Evolutionary conservation across 2,888 invertebrate species (phyloP).

Genomic region (Aquatica leii): DNA sequence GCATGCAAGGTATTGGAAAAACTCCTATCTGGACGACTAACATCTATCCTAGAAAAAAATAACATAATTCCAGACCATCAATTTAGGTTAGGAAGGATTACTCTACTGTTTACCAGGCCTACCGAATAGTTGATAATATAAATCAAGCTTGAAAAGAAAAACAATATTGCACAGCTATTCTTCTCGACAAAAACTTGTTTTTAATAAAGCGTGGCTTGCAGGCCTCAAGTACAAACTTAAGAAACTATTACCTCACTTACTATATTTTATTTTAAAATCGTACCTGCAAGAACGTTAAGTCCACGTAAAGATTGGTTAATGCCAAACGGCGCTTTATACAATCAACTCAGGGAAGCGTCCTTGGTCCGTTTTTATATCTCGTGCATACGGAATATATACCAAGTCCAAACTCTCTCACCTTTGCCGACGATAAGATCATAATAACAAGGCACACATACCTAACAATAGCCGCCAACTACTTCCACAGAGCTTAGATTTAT

Average conservation of each 20-base stretch:
- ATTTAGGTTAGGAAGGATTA: background rate
- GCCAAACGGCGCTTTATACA: background rate
- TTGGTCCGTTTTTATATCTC: background rate
- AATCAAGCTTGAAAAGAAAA: background rate
- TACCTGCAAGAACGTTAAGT: slow-evolving; percentile 26
- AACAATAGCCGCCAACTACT: too few species aligned
- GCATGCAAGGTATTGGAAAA: background rate
- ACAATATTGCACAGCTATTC: background rate
- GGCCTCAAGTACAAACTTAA: slow-evolving; percentile 15
- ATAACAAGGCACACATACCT: too few species aligned
- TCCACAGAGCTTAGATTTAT: too few species aligned
- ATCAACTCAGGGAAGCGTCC: slow-evolving; percentile 29
- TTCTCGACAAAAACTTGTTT: background rate
- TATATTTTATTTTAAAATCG: slow-evolving; percentile 30
- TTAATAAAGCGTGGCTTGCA: background rate
- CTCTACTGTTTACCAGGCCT: background rate
- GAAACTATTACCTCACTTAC: background rate
- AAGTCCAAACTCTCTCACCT: too few species aligned
- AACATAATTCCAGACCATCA: background rate
- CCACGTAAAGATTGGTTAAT: slow-evolving; percentile 13
- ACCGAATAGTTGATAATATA: background rate
- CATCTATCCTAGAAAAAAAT: background rate
- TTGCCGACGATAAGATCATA: too few species aligned
- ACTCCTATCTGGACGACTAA: background rate
- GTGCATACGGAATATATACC: too few species aligned